Evolutionary conservation across 1,140 invertebrate species (phyloP).

Genomic region (Drosophila malerkotliana): DNA sequence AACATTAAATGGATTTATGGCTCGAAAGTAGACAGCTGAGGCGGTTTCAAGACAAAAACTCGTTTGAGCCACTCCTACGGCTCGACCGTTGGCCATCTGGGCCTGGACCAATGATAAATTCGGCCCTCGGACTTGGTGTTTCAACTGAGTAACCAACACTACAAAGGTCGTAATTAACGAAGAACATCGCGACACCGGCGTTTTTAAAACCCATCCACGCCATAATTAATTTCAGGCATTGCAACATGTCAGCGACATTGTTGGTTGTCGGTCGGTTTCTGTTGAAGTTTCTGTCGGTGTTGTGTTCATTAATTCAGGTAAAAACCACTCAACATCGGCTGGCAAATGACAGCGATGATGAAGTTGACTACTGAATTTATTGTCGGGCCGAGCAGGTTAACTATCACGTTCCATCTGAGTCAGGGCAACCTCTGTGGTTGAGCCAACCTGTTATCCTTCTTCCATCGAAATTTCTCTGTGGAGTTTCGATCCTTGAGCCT

Average conservation of each 20-base stretch:
- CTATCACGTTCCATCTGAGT: conserved; percentile 24
- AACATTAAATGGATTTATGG: conserved; percentile 74
- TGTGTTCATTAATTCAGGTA: conserved; percentile 66
- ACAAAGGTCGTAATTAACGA: conserved; percentile 70
- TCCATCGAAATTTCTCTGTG: no score
- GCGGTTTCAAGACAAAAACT: conserved; percentile 55
- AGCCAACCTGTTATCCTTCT: no score
- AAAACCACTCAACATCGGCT: conserved; percentile 8
- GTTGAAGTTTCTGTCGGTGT: conserved; percentile 46
- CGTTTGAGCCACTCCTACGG: conserved; percentile 64
- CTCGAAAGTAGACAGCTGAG: conserved; percentile 29
- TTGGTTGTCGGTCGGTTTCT: conserved; percentile 16
- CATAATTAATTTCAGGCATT: conserved; percentile 66
- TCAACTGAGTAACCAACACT: conserved; percentile 25
- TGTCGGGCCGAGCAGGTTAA: conserved; percentile 17
- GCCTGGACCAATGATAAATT: conserved; percentile 60
- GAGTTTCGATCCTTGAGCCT: no score
- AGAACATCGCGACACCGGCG: conserved; percentile 50
- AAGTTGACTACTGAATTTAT: conserved; percentile 67
- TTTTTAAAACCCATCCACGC: conserved; percentile 60
- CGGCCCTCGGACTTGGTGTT: conserved; percentile 51
- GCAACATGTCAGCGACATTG: conserved; percentile 61
- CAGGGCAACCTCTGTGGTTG: not conserved
- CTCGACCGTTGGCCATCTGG: conserved; percentile 17
- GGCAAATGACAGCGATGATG: conserved; percentile 43